A percentile compares a stretch with the other conserved stretches of the same genome.
Evolutionary conservation across 2,888 invertebrate species (phyloP).

Genomic region (Rhopalosiphum nymphaeae): DNA sequence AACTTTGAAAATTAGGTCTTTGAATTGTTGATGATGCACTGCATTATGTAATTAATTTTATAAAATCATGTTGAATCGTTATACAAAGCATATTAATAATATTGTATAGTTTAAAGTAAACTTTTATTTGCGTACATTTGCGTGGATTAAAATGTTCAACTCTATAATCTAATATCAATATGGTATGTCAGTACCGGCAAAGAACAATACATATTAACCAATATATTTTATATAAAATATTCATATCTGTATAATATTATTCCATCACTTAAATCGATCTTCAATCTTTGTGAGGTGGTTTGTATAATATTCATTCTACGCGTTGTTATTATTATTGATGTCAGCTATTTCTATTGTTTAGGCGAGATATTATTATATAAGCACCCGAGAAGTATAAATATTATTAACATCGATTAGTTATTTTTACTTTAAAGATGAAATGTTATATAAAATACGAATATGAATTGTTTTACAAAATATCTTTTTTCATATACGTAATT

Average conservation of each 20-base stretch:
- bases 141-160: neutral
- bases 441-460: neutral
- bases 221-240: neutral
- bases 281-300: neutral
- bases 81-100: constrained; percentile 4
- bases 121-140: neutral
- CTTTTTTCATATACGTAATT: neutral
- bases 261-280: neutral
- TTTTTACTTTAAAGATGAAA: neutral
- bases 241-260: neutral
- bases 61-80: neutral
- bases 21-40: constrained; percentile 21
- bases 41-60: neutral
- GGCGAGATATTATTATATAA: neutral
- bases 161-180: neutral
- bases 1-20: neutral
- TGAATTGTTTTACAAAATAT: neutral
- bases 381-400: neutral
- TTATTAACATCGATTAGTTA: neutral
- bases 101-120: neutral
- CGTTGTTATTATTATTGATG: neutral
- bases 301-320: neutral
- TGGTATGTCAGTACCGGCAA: neutral
- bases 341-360: neutral
- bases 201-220: neutral